Percentiles rank a stretch among this genome's conserved stretches.
Evolutionary conservation across 2,888 invertebrate genomes (phyloP).

Genomic region (Drosophila neutralis): DNA sequence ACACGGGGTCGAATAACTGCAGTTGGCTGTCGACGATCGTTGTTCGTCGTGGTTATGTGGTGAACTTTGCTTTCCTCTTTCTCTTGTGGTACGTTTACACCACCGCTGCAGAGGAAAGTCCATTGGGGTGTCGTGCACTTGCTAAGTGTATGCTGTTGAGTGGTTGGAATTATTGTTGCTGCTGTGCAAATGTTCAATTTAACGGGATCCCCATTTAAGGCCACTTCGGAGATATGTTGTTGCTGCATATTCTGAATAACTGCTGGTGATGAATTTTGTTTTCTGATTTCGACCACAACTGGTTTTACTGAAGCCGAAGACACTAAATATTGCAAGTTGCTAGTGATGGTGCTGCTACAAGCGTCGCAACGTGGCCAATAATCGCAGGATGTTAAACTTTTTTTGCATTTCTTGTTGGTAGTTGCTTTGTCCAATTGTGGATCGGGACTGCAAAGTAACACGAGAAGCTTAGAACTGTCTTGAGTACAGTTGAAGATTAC

Average conservation of each 20-base stretch:
- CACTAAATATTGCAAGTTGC: slow-evolving; percentile 26
- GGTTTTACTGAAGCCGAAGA: slow-evolving; percentile 16
- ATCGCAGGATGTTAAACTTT: slow-evolving; percentile 85
- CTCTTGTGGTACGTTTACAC: slow-evolving; percentile 24
- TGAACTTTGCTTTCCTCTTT: background rate
- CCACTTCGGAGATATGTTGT: slow-evolving; percentile 65
- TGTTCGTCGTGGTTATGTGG: background rate
- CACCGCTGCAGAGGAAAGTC: slow-evolving; percentile 77
- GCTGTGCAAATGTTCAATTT: slow-evolving; percentile 37
- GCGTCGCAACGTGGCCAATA: slow-evolving; percentile 87
- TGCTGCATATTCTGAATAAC: slow-evolving; percentile 23
- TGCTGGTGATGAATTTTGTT: slow-evolving; percentile 20
- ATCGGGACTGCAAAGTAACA: slow-evolving; percentile 38
- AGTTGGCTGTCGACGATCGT: slow-evolving; percentile 44
- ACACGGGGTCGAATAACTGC: slow-evolving; percentile 61
- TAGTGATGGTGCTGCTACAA: slow-evolving; percentile 48
- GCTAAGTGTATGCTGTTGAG: background rate
- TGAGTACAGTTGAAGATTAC: background rate
- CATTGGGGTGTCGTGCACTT: slow-evolving; percentile 58
- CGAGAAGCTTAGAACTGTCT: slow-evolving; percentile 19
- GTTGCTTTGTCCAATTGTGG: slow-evolving; percentile 1
- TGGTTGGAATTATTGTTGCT: background rate
- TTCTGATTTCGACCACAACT: slow-evolving; percentile 10
- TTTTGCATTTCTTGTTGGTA: slow-evolving; percentile 53
- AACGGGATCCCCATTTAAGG: slow-evolving; percentile 65